Evolutionary conservation across 2,888 invertebrate species (phyloP).

Genomic region (Clistopyga incitator): DNA sequence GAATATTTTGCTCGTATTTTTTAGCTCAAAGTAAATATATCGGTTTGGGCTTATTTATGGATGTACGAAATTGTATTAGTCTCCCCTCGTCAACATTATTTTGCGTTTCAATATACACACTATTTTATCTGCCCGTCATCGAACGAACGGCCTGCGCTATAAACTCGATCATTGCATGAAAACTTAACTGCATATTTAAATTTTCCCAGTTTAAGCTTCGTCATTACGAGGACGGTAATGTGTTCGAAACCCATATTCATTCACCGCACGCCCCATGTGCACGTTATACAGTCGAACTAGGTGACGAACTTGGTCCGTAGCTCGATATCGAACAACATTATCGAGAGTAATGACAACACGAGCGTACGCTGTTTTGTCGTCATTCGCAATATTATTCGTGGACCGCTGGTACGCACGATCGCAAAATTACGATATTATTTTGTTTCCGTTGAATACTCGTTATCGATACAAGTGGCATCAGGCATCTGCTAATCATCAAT

Average conservation of each 20-base stretch:
- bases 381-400: constrained; percentile 2
- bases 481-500: background rate
- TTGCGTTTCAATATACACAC: background rate
- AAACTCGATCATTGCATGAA: background rate
- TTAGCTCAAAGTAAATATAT: too few relatives aligned
- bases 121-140: constrained; percentile 1
- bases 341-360: constrained; percentile 7
- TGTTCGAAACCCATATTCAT: background rate
- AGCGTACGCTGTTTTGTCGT: constrained; percentile 5
- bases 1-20: too few relatives aligned
- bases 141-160: background rate
- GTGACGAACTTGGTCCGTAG: background rate
- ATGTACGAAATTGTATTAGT: background rate
- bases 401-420: background rate
- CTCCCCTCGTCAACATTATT: background rate
- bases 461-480: background rate
- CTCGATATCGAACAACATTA: constrained; percentile 3
- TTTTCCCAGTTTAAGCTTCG: background rate
- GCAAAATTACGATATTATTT: background rate
- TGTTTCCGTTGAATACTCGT: background rate
- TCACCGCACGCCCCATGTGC: background rate
- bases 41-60: background rate
- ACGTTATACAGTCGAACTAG: background rate
- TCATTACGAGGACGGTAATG: background rate
- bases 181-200: constrained; percentile 22